Evolutionary conservation across 2,888 invertebrate species (phyloP).

Genomic region (Acleris sparsana): DNA sequence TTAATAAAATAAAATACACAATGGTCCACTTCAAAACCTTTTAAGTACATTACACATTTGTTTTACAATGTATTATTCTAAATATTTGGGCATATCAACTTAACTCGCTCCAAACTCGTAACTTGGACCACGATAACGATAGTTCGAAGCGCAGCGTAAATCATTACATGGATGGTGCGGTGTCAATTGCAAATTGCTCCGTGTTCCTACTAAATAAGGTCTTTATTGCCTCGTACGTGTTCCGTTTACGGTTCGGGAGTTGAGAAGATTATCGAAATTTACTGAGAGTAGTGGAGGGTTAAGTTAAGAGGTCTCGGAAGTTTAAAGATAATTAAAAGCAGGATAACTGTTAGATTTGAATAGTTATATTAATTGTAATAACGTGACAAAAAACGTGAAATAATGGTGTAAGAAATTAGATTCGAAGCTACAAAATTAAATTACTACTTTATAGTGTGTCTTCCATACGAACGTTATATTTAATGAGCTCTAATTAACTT

Average conservation of each 20-base stretch:
- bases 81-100: no score
- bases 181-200: constrained; percentile 31
- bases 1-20: no score
- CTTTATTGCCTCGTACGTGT: constrained; percentile 33
- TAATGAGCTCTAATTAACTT: no score
- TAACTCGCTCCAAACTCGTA: constrained; percentile 7
- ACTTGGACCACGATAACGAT: constrained; percentile 23
- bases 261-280: constrained; percentile 32
- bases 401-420: no score
- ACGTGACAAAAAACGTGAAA: no score
- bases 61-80: no score
- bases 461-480: no score
- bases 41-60: no score
- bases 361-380: no score
- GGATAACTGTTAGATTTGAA: neutral
- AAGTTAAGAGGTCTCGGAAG: constrained; percentile 5
- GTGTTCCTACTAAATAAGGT: constrained; percentile 30
- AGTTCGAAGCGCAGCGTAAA: constrained; percentile 32
- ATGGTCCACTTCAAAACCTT: no score
- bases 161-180: constrained; percentile 31
- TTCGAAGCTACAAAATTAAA: no score
- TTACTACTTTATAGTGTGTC: no score
- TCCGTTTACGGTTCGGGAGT: constrained; percentile 17
- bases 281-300: constrained; percentile 5
- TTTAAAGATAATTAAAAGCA: neutral